A percentile compares a stretch with the other conserved stretches of the same genome.
phyloP scores from a whole-genome alignment of 2,797 vertebrate species.

The Valencia hispanica region DNA sequence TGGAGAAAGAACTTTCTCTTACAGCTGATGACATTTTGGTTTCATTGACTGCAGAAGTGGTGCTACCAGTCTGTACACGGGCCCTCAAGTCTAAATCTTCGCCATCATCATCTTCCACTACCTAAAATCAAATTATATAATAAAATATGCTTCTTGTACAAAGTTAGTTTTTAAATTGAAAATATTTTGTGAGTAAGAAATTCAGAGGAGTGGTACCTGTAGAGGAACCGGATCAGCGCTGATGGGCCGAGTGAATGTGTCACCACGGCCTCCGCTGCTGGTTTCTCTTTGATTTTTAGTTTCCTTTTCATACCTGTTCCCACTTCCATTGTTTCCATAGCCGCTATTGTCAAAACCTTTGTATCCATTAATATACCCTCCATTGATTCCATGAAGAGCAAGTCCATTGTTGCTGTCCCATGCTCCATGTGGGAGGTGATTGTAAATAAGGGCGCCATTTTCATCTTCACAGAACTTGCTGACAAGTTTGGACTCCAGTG shows the following conservation, averaged over 20 bases:
- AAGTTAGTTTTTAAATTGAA: background rate
- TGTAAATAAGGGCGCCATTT: constrained; percentile 88
- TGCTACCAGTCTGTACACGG: constrained; percentile 58
- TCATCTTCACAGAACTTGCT: constrained; percentile 94
- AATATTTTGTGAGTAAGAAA: background rate
- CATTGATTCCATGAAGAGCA: constrained; percentile 57
- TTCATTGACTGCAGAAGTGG: constrained; percentile 63
- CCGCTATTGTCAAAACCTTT: constrained; percentile 56
- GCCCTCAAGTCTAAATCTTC: constrained; percentile 75
- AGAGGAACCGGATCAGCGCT: constrained; percentile 71
- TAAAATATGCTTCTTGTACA: constrained; percentile 1
- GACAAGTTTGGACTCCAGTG: constrained; percentile 89
- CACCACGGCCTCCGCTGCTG: constrained; percentile 64
- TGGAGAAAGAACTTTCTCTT: constrained; percentile 52
- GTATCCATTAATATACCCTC: constrained; percentile 40
- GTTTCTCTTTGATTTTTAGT: constrained; percentile 50
- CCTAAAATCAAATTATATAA: constrained; percentile 51
- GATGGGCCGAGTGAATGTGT: constrained; percentile 73
- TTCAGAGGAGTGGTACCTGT: constrained; percentile 62
- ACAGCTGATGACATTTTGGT: constrained; percentile 29
- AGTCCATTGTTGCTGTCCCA: constrained; percentile 72
- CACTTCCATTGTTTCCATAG: constrained; percentile 44
- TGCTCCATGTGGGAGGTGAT: constrained; percentile 78
- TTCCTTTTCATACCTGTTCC: constrained; percentile 54
- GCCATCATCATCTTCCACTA: constrained; percentile 74